Conservation (phyloP, 2,888 invertebrate species). For the Xylota segnis region DNA sequence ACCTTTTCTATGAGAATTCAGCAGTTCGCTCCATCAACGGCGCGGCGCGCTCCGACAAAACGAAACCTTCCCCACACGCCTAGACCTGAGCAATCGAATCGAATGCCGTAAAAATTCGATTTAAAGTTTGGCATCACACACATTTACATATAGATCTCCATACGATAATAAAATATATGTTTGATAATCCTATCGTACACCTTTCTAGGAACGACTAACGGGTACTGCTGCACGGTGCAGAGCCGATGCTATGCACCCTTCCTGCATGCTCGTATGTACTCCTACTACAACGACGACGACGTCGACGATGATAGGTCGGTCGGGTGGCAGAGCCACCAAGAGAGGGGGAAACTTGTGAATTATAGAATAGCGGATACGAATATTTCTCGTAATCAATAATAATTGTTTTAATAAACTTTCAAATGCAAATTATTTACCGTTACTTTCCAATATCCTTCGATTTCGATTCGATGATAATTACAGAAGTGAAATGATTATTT, state of each 20-base stretch:
- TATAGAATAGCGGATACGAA: conserved; percentile 75
- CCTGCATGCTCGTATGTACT: background rate
- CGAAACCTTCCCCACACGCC: background rate
- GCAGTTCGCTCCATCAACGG: no score
- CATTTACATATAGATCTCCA: conserved; percentile 49
- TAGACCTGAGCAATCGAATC: conserved; percentile 59
- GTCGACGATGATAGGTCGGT: conserved; percentile 11
- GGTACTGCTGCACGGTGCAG: conserved; percentile 43
- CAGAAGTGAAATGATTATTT: conserved; percentile 75
- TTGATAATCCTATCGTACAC: conserved; percentile 62
- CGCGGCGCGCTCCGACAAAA: background rate
- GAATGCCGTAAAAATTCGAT: conserved; percentile 74
- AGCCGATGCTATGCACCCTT: conserved; percentile 42
- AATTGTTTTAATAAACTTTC: conserved; percentile 77
- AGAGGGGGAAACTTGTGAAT: conserved; percentile 60
- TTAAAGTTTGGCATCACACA: conserved; percentile 71
- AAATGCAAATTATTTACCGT: conserved; percentile 77
- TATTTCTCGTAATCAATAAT: conserved; percentile 76
- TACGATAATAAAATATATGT: conserved; percentile 68
- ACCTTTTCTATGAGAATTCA: conserved; percentile 49
- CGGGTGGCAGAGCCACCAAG: background rate
- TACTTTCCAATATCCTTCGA: conserved; percentile 77
- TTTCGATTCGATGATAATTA: conserved; percentile 75
- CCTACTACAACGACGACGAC: background rate
- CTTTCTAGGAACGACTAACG: conserved; percentile 61